phyloP scores from a whole-genome alignment of 2,888 invertebrate genomes.

The Drosophila acutilabella region DNA sequence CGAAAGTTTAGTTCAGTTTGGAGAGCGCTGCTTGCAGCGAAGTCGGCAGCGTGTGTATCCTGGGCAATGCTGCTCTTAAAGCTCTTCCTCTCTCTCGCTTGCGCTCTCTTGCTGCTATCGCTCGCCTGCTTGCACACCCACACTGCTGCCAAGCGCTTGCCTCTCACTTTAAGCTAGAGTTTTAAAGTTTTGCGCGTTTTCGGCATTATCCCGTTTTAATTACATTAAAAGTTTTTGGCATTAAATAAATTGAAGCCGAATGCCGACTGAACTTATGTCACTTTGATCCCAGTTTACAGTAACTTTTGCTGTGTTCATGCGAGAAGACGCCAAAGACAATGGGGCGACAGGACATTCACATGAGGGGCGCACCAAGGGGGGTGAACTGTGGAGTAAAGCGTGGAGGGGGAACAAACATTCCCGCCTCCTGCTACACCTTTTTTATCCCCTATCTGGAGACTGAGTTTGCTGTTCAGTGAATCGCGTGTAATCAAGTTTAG shows the following conservation, averaged over 20 bases:
- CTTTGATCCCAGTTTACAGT: constrained; percentile 71
- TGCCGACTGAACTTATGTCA: constrained; percentile 70
- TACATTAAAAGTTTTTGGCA: constrained; percentile 76
- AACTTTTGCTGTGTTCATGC: constrained; percentile 71
- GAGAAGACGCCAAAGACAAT: constrained; percentile 46
- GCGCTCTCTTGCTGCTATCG: background rate
- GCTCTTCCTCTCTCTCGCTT: constrained; percentile 24
- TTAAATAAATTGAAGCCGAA: constrained; percentile 74
- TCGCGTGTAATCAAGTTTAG: constrained; percentile 81
- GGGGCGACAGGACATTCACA: constrained; percentile 36
- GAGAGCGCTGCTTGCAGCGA: too few species aligned
- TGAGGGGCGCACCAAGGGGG: background rate
- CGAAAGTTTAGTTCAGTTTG: too few species aligned
- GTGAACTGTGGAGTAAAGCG: background rate
- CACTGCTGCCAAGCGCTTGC: background rate
- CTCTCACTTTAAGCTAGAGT: constrained; percentile 31
- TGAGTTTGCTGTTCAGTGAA: constrained; percentile 62
- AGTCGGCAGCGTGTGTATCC: too few species aligned
- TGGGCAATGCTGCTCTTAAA: constrained; percentile 44
- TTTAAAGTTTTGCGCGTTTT: constrained; percentile 65
- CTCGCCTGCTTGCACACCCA: background rate
- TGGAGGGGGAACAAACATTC: background rate
- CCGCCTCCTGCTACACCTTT: background rate
- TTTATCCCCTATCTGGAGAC: constrained; percentile 11
- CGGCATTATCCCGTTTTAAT: constrained; percentile 75